phyloP scores from a whole-genome alignment of 2,888 invertebrate species.

The Andrena minutula region DNA sequence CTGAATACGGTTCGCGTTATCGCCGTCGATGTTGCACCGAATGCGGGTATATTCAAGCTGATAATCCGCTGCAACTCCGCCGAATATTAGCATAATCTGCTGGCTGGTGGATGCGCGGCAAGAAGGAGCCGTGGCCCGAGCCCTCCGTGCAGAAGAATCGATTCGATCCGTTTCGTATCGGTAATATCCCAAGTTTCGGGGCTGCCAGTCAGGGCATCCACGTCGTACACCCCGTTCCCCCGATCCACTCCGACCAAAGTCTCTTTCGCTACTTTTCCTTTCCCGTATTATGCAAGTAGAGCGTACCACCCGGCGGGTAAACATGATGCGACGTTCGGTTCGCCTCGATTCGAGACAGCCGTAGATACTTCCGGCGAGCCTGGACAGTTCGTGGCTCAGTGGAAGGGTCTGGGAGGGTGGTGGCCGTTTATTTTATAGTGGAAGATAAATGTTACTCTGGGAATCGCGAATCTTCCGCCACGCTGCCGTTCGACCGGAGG shows the following conservation, averaged over 20 bases:
- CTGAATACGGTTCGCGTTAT: conserved; percentile 48
- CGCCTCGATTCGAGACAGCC: conserved; percentile 8
- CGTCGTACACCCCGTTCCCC: conserved; percentile 26
- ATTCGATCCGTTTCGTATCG: conserved; percentile 52
- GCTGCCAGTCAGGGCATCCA: conserved; percentile 1
- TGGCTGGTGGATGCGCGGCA: not conserved
- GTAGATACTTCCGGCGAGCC: not conserved
- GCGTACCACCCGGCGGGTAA: conserved; percentile 38
- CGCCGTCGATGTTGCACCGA: conserved; percentile 43
- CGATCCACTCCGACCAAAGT: conserved; percentile 5
- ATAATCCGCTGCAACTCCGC: conserved; percentile 60
- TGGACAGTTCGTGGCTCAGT: not conserved
- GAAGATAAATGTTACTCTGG: conserved; percentile 11
- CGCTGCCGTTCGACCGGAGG: not conserved
- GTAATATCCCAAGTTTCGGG: conserved; percentile 45
- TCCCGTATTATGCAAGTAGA: conserved; percentile 34
- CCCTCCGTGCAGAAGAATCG: conserved; percentile 56
- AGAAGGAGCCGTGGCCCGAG: conserved; percentile 4
- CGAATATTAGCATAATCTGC: conserved; percentile 70
- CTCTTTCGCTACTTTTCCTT: conserved; percentile 3
- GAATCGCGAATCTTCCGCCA: not conserved
- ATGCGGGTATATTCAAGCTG: conserved; percentile 54
- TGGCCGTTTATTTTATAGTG: conserved; percentile 16
- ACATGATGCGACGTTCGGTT: conserved; percentile 27
- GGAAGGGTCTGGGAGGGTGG: not conserved